Evolutionary conservation across 2,888 invertebrate species (phyloP).

Genomic region (Drosophila testacea): DNA sequence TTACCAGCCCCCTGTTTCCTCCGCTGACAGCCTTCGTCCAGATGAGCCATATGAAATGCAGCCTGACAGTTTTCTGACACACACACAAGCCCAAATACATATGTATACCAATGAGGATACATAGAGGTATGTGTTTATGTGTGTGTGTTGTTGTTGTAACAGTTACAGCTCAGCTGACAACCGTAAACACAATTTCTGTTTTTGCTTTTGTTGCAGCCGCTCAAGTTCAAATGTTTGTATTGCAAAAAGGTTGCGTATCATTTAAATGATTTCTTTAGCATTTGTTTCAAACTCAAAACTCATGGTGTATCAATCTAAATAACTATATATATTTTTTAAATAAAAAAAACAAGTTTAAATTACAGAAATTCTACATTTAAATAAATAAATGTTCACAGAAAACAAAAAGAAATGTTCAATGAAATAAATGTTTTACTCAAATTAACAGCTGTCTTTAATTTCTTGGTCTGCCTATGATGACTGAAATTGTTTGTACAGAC

Average conservation of each 20-base stretch:
- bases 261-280: constrained; percentile 12
- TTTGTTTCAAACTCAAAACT: constrained; percentile 11
- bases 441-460: neutral
- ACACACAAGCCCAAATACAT: constrained; percentile 41
- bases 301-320: constrained; percentile 22
- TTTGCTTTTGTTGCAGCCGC: constrained; percentile 15
- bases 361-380: neutral
- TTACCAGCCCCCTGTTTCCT: neutral
- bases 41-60: constrained; percentile 72
- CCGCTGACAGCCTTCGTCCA: constrained; percentile 54
- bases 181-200: constrained; percentile 36
- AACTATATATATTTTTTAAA: constrained; percentile 5
- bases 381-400: neutral
- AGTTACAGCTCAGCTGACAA: constrained; percentile 53
- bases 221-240: constrained; percentile 42
- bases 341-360: neutral
- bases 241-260: constrained; percentile 11
- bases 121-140: constrained; percentile 3
- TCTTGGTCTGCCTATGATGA: too few species aligned
- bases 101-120: constrained; percentile 1
- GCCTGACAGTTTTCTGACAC: constrained; percentile 76
- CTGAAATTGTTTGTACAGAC: too few species aligned
- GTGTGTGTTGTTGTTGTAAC: constrained; percentile 35
- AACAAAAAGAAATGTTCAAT: neutral
- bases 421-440: neutral